Evolutionary conservation across 2,888 invertebrate genomes (phyloP).

Genomic region (Drosophila meridionalis): DNA sequence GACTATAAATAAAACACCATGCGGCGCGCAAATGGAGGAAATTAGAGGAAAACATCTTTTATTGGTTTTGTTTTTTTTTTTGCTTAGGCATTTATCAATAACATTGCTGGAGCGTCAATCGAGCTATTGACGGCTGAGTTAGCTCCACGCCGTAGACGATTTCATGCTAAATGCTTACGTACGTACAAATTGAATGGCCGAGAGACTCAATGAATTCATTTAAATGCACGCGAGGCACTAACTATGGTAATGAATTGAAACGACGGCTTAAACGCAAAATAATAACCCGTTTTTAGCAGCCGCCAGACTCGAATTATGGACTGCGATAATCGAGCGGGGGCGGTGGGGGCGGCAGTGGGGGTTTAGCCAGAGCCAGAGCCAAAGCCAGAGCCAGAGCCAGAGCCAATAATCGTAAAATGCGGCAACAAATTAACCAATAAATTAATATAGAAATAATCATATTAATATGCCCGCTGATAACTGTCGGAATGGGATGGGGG

Average conservation of each 20-base stretch:
- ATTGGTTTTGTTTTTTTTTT: slow-evolving; percentile 15
- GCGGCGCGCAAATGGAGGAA: slow-evolving; percentile 16
- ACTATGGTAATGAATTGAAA: slow-evolving; percentile 79
- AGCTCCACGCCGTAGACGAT: slow-evolving; percentile 27
- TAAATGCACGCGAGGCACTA: slow-evolving; percentile 77
- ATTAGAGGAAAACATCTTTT: slow-evolving; percentile 38
- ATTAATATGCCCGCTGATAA: slow-evolving; percentile 75
- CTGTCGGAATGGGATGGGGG: slow-evolving; percentile 41
- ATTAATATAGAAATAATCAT: slow-evolving; percentile 78
- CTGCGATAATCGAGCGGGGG: slow-evolving; percentile 56
- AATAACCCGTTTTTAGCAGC: slow-evolving; percentile 70
- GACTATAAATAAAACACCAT: slow-evolving; percentile 25
- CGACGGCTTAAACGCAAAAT: slow-evolving; percentile 73
- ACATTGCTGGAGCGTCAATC: slow-evolving; percentile 47
- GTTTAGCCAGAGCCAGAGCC: slow-evolving; percentile 34
- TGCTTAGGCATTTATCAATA: slow-evolving; percentile 3
- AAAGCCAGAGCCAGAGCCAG: slow-evolving; percentile 40
- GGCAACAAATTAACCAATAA: slow-evolving; percentile 80
- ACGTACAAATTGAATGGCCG: slow-evolving; percentile 74
- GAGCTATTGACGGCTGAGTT: slow-evolving; percentile 60
- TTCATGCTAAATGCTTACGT: slow-evolving; percentile 70
- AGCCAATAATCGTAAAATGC: slow-evolving; percentile 76
- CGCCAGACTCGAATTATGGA: slow-evolving; percentile 61
- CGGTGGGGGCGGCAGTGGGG: not conserved
- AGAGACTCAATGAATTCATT: slow-evolving; percentile 78